phyloP scores from a whole-genome alignment of 2,113 vertebrate genomes.

The Aphyosemion australe region DNA sequence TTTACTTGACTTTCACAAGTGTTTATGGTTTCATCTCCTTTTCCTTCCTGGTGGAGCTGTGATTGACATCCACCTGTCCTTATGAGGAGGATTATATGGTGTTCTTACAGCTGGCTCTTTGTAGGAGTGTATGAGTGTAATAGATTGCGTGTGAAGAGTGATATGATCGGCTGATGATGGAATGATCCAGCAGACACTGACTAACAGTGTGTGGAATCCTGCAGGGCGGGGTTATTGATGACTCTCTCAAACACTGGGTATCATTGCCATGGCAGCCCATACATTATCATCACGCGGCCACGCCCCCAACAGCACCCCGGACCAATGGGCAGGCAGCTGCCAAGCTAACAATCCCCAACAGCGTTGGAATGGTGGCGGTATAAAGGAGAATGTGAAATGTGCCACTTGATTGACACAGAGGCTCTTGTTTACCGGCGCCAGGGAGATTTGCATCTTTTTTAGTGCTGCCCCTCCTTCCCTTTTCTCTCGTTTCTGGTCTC shows the following conservation, averaged over 20 bases:
- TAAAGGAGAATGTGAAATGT: conserved; percentile 64
- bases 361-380: conserved; percentile 36
- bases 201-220: conserved; percentile 53
- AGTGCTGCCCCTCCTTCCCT: conserved; percentile 56
- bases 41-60: conserved; percentile 1
- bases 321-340: conserved; percentile 63
- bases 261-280: conserved; percentile 74
- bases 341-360: conserved; percentile 59
- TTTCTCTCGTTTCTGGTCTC: conserved; percentile 27
- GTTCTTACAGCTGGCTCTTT: conserved; percentile 49
- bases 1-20: conserved; percentile 5
- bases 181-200: conserved; percentile 59
- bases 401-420: conserved; percentile 76
- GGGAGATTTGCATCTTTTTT: conserved; percentile 75
- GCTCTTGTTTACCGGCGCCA: conserved; percentile 71
- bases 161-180: conserved; percentile 62
- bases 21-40: neutral
- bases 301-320: conserved; percentile 22
- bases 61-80: conserved; percentile 61
- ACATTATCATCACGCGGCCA: conserved; percentile 49
- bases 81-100: conserved; percentile 44
- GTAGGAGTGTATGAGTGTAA: conserved; percentile 49
- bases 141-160: conserved; percentile 42
- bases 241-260: conserved; percentile 64
- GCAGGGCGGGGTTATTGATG: conserved; percentile 72